phyloP scores from a whole-genome alignment of 2,113 vertebrate species.

The Hemicordylus capensis region DNA sequence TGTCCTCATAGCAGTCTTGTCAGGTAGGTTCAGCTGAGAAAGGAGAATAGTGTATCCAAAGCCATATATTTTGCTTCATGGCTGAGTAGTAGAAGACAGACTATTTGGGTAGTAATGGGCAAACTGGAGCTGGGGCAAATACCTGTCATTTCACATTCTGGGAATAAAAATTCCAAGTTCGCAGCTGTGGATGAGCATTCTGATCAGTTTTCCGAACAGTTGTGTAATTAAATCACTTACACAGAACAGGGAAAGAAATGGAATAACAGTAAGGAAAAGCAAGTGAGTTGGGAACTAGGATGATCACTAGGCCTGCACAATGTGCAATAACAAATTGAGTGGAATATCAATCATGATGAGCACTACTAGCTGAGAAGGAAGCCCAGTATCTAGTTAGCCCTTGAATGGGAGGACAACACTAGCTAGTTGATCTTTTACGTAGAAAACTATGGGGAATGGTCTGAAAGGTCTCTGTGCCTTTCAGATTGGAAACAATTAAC shows the following conservation, averaged over 20 bases:
- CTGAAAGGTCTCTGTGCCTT: not conserved
- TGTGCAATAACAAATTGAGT: not conserved
- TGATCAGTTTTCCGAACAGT: not conserved
- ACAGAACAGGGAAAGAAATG: not conserved
- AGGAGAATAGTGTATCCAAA: not conserved
- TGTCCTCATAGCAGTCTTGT: not conserved
- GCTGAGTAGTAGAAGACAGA: not conserved
- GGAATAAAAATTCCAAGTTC: not conserved
- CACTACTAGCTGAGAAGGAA: not conserved
- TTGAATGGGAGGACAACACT: not conserved
- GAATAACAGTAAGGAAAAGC: not conserved
- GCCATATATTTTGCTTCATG: not conserved
- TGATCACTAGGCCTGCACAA: not conserved
- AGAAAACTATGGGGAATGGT: not conserved
- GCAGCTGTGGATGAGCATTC: not conserved
- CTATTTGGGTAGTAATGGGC: not conserved
- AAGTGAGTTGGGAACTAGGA: not conserved
- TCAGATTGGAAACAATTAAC: not conserved
- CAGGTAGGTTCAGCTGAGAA: not conserved
- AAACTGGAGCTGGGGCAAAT: not conserved
- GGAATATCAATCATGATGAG: not conserved
- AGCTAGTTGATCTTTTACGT: not conserved
- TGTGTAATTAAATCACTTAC: not conserved
- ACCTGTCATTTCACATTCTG: not conserved
- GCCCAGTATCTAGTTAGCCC: no score